Base-by-base conservation (phyloP, 2,797 vertebrate species). In the Erethizon dorsatum region DNA sequence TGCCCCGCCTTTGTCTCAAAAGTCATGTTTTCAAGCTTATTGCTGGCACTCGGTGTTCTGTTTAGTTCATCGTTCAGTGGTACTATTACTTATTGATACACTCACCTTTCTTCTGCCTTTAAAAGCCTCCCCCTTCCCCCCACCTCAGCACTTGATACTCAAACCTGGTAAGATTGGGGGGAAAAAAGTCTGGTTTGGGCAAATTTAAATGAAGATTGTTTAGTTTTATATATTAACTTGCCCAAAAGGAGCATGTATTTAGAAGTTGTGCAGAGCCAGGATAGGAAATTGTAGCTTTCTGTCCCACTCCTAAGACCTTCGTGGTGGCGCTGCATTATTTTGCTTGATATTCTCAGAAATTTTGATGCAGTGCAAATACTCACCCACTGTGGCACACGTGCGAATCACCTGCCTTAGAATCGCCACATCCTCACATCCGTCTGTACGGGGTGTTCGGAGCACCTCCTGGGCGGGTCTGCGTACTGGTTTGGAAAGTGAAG, bases 91-190 rank as follows among this genome's bases (percentile, higher is more conserved):
- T 63, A 24, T 26, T 33, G 17, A 50, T 37, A 45, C 13, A 5
- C 77, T 80, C 24, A 96, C 86, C 83, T 89, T 63, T 79, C 26
- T 77, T 86, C 18, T 91, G 28, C 89, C 61, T 79, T 87, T 73
- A 31, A 61, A 93, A 41, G 47, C 50, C 11, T 14, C 31, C 33
- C 17, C 11, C 33, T 11, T 45, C 37, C 6, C 13, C 31, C 73
- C 5, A 26, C 22, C n/a, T 96, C 45, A 79, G 26, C 37, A 84
- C 65, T 50, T 87, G 47, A 73, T 86, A 9, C 54, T 61, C 56
- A 94, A 87, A 88, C 57, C 45, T 95, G 71, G 69, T 94, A 90
- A 95, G 57, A 87, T 50, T 83, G 61, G 33, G 83, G 57, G 15
- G 52, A 37, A 65, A 89, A 52, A 83, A 63, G 71, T 83, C 52